These are phyloP conservation scores for Dunckerocampus dactyliophorus DNA, from an alignment of 2,113 vertebrate genomes.

Conservation along the genomic window DNA sequence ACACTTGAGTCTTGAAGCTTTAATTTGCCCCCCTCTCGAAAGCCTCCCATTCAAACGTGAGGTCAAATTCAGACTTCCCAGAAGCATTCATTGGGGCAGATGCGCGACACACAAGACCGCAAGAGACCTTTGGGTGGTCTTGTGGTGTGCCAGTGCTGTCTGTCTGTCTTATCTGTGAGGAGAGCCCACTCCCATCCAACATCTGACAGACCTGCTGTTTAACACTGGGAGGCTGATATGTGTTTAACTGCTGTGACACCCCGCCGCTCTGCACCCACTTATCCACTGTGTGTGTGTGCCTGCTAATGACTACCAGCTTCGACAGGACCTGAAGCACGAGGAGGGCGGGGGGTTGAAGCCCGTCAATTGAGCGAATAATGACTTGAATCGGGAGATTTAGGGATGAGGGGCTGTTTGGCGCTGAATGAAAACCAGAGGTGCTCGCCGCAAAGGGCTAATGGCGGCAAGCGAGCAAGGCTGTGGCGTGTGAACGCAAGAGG, in stretches of 20 bases:
- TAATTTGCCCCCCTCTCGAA: slow-evolving; percentile 11
- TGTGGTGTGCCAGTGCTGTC: slow-evolving; percentile 26
- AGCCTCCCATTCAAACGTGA: background rate
- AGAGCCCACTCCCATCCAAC: slow-evolving; percentile 56
- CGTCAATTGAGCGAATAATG: slow-evolving; percentile 80
- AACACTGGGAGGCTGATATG: slow-evolving; percentile 45
- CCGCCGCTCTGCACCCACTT: slow-evolving; percentile 29
- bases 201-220: slow-evolving; percentile 43
- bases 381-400: slow-evolving; percentile 78
- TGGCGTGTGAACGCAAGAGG: background rate
- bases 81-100: slow-evolving; percentile 31
- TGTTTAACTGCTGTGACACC: slow-evolving; percentile 59
- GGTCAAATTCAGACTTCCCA: slow-evolving; percentile 40
- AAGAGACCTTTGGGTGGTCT: slow-evolving; percentile 72
- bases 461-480: slow-evolving; percentile 1
- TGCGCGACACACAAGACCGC: slow-evolving; percentile 38
- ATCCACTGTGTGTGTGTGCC: slow-evolving; percentile 21
- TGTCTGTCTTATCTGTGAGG: slow-evolving; percentile 29
- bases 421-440: slow-evolving; percentile 77
- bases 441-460: slow-evolving; percentile 44
- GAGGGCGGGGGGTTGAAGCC: slow-evolving; percentile 69
- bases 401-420: slow-evolving; percentile 50
- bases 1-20: background rate
- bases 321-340: slow-evolving; percentile 63
- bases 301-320: slow-evolving; percentile 76